Base-by-base conservation (phyloP, 2,888 invertebrate genomes). In the Mechanitis mazaeus region DNA sequence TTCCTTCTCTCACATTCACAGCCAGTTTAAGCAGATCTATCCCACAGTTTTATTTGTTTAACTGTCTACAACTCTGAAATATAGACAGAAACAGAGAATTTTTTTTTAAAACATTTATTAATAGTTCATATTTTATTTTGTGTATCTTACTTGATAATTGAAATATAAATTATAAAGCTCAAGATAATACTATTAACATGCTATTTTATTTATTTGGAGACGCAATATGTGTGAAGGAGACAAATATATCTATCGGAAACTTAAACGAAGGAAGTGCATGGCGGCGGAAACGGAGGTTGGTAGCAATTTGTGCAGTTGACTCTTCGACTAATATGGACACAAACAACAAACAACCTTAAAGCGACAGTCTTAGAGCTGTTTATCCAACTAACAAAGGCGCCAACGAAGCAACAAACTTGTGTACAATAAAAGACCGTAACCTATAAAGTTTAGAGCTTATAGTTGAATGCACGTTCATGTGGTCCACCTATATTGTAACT, bases 271-370 rank as follows among this genome's bases (percentile, higher is more conserved):
- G 68, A 69, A 68, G 69, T 70, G 70, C 70, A 70, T 68, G 63
- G 68, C 68, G 67, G 68, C 68, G 70, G 69, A 70, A 70, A 64
- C 65, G 64, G 67, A 69, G 68, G 70, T 69, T 65, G 63, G 68
- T 64, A 67, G 68, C 68, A 70, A 70, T 70, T 70, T 69, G 67
- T 63, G 68, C 65, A 67, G 67, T 68, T 65, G 66, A 64, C 68
- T 66, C 67, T 69, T 60, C 60, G 58, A 63, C 56, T 61, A 59
- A 63, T 59, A 63, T 57, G 50, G 54, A 61, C 33, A 63, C 54
- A 64, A 38, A 53, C 56, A 54, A 62, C 42, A 65, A 67, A 59
- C 54, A 53, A 56, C 60, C 64, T 55, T 68, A 65, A 61, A 57
- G 45, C 33, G 42, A 28, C 31, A 35, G 33, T 50, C 58, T 64